Evolutionary conservation across 2,888 invertebrate species (phyloP).

Genomic region (Neria commutata): DNA sequence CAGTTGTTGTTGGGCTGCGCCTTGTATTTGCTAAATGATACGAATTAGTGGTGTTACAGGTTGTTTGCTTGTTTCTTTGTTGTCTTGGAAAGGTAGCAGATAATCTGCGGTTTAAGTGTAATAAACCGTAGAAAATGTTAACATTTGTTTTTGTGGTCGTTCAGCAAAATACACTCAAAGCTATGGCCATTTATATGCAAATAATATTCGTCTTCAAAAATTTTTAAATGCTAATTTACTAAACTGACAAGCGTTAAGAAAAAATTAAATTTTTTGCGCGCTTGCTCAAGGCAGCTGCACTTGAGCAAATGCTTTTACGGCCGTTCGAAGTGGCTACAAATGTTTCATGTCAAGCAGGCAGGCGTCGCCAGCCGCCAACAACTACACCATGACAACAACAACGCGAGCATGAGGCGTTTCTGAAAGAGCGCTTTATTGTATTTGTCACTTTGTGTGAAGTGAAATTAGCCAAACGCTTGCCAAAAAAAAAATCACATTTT

Average conservation of each 20-base stretch:
- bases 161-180: too few species aligned
- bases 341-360: background rate
- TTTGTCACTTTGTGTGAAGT: conserved; percentile 11
- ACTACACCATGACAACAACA: background rate
- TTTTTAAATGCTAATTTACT: too few species aligned
- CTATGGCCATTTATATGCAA: too few species aligned
- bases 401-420: conserved; percentile 16
- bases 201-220: too few species aligned
- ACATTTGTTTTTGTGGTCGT: too few species aligned
- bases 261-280: too few species aligned
- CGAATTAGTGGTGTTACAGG: conserved; percentile 28
- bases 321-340: background rate
- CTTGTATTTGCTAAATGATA: conserved; percentile 1
- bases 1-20: background rate
- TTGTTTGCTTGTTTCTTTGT: conserved; percentile 15
- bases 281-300: too few species aligned
- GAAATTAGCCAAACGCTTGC: conserved; percentile 22
- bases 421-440: conserved; percentile 8
- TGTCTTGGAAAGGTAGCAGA: background rate
- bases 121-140: too few species aligned
- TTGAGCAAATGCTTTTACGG: too few species aligned
- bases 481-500: conserved; percentile 12
- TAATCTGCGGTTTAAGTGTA: too few species aligned
- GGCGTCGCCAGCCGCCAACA: background rate
- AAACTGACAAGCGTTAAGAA: too few species aligned